These are phyloP conservation scores for Anagrus nilaparvatae DNA, from an alignment of 1,140 invertebrate genomes.

Conservation along the genomic window DNA sequence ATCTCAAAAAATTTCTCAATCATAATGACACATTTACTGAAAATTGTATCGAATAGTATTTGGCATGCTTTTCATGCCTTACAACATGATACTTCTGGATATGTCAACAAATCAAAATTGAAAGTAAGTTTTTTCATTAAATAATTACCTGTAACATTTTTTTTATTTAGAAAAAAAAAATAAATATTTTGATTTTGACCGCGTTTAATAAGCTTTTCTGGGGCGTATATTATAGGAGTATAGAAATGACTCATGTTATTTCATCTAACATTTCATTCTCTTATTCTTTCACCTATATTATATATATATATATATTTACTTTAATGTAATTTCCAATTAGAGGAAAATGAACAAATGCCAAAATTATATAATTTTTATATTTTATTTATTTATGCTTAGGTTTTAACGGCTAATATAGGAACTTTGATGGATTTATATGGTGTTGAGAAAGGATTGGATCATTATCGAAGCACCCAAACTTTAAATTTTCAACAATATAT, in stretches of 20 bases:
- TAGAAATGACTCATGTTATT: conserved; percentile 8
- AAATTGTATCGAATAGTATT: conserved; percentile 61
- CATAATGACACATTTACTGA: conserved; percentile 54
- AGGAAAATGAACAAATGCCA: too few species aligned
- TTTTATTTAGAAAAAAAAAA: not conserved
- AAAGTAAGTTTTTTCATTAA: conserved; percentile 49
- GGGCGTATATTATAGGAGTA: too few species aligned
- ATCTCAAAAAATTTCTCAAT: not conserved
- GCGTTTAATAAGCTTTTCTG: conserved; percentile 2
- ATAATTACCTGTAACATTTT: too few species aligned
- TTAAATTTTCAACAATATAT: conserved; percentile 65
- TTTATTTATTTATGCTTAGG: conserved; percentile 37
- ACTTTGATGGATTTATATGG: conserved; percentile 60
- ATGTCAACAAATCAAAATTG: conserved; percentile 63
- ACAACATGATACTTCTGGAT: conserved; percentile 46
- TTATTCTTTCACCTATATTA: too few species aligned
- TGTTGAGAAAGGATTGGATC: conserved; percentile 66
- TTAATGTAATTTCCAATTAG: too few species aligned
- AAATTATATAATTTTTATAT: not conserved
- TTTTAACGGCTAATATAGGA: conserved; percentile 62
- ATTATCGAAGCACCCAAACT: conserved; percentile 54
- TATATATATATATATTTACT: too few species aligned
- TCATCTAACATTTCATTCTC: not conserved
- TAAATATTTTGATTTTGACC: not conserved
- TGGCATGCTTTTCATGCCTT: conserved; percentile 67